Percentiles rank a stretch among this genome's conserved stretches.
Conservation (phyloP, 2,113 vertebrate species). For the Hymenochirus boettgeri region DNA sequence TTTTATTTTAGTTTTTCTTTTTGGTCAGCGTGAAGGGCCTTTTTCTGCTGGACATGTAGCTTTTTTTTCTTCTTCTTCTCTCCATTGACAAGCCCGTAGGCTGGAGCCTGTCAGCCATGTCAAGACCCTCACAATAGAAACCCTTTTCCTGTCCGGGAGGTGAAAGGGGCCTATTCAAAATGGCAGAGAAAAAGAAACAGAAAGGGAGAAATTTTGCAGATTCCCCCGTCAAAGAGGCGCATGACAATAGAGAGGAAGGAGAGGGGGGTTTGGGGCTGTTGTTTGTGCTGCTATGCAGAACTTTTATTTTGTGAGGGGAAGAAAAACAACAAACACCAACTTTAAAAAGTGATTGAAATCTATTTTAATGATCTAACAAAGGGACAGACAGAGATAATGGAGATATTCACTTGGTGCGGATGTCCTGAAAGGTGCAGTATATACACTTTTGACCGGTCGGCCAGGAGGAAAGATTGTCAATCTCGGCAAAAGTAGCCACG, state of each 20-base stretch:
- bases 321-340: slow-evolving; percentile 23
- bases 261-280: slow-evolving; percentile 11
- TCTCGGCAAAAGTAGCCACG: too few species aligned
- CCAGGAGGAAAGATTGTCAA: too few species aligned
- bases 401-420: not conserved
- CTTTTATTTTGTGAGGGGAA: slow-evolving; percentile 12
- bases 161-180: slow-evolving; percentile 36
- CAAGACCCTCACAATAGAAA: slow-evolving; percentile 37
- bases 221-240: slow-evolving; percentile 27
- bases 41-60: slow-evolving; percentile 33
- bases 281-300: slow-evolving; percentile 24
- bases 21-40: slow-evolving; percentile 21
- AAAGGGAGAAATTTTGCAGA: slow-evolving; percentile 36
- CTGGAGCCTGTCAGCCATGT: slow-evolving; percentile 35
- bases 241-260: slow-evolving; percentile 36
- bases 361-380: not conserved
- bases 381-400: slow-evolving; percentile 6
- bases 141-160: slow-evolving; percentile 30
- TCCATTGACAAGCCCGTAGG: slow-evolving; percentile 27
- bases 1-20: too few species aligned
- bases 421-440: too few species aligned
- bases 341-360: slow-evolving; percentile 16
- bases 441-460: too few species aligned
- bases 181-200: slow-evolving; percentile 18
- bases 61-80: too few species aligned